These are phyloP conservation scores for Atopsyche davidsoni DNA, from an alignment of 1,140 invertebrate genomes.

Conservation along the genomic window DNA sequence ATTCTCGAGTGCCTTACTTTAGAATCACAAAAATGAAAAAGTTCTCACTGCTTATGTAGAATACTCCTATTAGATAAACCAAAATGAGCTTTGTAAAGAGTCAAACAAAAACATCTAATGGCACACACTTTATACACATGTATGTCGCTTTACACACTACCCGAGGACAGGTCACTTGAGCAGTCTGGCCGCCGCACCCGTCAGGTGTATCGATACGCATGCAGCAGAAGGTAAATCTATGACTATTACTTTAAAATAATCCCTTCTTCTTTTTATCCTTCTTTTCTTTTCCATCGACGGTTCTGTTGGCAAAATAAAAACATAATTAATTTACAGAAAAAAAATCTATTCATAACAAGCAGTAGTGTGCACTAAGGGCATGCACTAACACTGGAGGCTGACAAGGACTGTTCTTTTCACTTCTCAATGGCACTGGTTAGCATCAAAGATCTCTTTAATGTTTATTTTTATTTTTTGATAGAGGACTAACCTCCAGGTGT, in stretches of 20 bases:
- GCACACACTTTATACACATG: constrained; percentile 29
- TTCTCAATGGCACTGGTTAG: too few species aligned
- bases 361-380: too few species aligned
- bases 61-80: constrained; percentile 10
- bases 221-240: constrained; percentile 21
- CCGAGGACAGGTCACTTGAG: constrained; percentile 28
- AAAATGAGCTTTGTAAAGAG: constrained; percentile 6
- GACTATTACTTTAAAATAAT: constrained; percentile 42
- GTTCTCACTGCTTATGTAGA: constrained; percentile 17
- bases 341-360: too few species aligned
- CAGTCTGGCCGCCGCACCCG: constrained; percentile 19
- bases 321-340: background rate
- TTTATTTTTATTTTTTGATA: too few species aligned
- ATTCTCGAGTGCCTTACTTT: constrained; percentile 1
- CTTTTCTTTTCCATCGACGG: constrained; percentile 48
- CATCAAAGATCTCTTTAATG: too few species aligned
- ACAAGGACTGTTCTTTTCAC: too few species aligned
- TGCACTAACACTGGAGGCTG: too few species aligned
- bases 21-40: constrained; percentile 6
- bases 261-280: constrained; percentile 53
- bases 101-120: constrained; percentile 29
- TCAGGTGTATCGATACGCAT: constrained; percentile 25
- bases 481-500: too few species aligned
- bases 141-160: constrained; percentile 15
- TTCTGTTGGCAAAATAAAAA: constrained; percentile 40